Evolutionary conservation across 2,888 invertebrate species (phyloP).

Genomic region (Neuroscelio doddi): DNA sequence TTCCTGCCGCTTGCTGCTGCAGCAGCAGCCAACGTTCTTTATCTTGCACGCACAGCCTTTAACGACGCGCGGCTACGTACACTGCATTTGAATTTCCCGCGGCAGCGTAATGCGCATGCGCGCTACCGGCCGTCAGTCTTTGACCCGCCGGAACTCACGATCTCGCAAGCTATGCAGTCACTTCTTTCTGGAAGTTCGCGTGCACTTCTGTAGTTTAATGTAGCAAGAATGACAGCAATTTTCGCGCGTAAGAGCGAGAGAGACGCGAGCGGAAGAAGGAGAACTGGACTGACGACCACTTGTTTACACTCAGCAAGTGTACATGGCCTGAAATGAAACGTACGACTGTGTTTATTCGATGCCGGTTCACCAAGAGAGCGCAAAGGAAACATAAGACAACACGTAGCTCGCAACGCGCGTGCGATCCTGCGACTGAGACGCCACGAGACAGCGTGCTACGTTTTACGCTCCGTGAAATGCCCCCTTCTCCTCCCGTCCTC

Average conservation of each 20-base stretch:
- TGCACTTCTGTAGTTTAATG: too few relatives aligned
- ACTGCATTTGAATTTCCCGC: too few relatives aligned
- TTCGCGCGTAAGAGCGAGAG: too few relatives aligned
- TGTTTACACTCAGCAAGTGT: slow-evolving; percentile 14
- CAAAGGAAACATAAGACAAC: slow-evolving; percentile 22
- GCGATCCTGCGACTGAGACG: slow-evolving; percentile 67
- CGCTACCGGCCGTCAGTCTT: neutral
- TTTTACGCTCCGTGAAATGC: slow-evolving; percentile 53
- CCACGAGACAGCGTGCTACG: slow-evolving; percentile 58
- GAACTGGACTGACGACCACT: slow-evolving; percentile 20
- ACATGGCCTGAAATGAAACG: neutral
- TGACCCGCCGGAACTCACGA: slow-evolving; percentile 1
- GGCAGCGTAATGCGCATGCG: slow-evolving; percentile 1
- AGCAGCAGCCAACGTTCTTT: too few relatives aligned
- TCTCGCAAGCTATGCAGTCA: too few relatives aligned
- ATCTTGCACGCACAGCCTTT: too few relatives aligned
- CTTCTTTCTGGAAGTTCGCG: too few relatives aligned
- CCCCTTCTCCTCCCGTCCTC: slow-evolving; percentile 23
- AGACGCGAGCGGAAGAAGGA: too few relatives aligned
- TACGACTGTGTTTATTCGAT: neutral
- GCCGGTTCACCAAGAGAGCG: slow-evolving; percentile 15
- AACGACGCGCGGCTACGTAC: too few relatives aligned
- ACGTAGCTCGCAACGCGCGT: slow-evolving; percentile 55
- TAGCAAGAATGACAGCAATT: too few relatives aligned
- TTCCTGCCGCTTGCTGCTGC: slow-evolving; percentile 11